Evolutionary conservation across 2,888 invertebrate genomes (phyloP), one percentile per base, ranked within the genome.

Genomic region (Drosophila melanocephala): DNA sequence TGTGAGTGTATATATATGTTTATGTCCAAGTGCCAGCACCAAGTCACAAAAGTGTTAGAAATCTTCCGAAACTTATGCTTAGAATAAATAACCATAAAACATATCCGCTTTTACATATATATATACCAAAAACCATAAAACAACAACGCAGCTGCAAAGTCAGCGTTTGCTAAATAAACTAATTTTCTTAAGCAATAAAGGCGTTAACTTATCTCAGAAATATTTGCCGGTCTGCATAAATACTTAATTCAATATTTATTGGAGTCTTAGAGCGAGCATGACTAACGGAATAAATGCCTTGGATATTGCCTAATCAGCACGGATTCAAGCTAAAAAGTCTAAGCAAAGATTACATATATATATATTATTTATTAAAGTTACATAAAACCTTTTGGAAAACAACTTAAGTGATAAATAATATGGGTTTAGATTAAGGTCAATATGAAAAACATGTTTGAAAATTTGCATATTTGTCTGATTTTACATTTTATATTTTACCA

Each of bases 11-110:
- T 58, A 33, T 19, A 26, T 47, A 26, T 72, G 50, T 47, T 61
- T 33, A 44, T 64, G n/a, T 16, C 22, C 47, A 16, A 44, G 56
- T 72, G 55, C 72, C 77, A 77, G 39, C 62, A 80, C 72, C 75
- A 50, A 51, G 58, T 56, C 62, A 55, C 63, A 50, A 71, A 50
- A 68, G 39, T 30, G 22, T 53, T 37, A 59, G 16, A 55, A 63
- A 57, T 60, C 60, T 22, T 60, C 53, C 16, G 30, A 33, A 62
- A 9, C 47, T 16, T 59, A 37, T 57, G 30, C 57, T 64, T 63
- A 51, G 39, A 64, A 47, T 61, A 60, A 58, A 58, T 77, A 74
- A 53, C 42, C 37, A 67, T 26, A 57, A 61, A 66, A 52, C 61
- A 67, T 61, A 59, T 44, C 33, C 64, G 56, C n/a, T 61, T 62